phyloP scores from a whole-genome alignment of 2,113 vertebrate genomes.

The Pagrus major region DNA sequence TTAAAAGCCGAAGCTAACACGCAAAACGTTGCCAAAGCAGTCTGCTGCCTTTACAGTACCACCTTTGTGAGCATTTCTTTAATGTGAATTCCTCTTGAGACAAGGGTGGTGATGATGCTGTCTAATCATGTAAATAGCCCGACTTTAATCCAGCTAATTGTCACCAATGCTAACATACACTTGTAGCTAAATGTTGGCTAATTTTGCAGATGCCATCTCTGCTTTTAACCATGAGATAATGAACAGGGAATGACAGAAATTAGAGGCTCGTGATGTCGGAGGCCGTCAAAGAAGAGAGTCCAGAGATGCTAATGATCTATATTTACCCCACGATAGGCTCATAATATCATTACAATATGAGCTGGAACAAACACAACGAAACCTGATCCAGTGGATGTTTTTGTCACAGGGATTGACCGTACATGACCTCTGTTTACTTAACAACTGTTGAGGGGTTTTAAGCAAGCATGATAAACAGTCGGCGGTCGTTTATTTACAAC shows the following conservation, averaged over 20 bases:
- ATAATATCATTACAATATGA: not conserved
- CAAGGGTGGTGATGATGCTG: too few relatives aligned
- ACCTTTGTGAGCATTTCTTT: not conserved
- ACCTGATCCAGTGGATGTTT: not conserved
- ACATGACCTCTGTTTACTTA: not conserved
- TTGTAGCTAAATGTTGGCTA: not conserved
- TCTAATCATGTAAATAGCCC: not conserved
- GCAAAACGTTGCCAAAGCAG: not conserved
- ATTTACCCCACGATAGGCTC: not conserved
- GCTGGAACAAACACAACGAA: not conserved
- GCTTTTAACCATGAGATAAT: not conserved
- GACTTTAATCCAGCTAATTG: too few relatives aligned
- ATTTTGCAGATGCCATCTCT: not conserved
- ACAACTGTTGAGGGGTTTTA: not conserved
- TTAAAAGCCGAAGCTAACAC: not conserved
- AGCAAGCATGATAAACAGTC: not conserved
- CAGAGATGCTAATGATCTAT: not conserved
- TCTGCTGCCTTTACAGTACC: not conserved
- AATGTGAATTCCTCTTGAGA: not conserved
- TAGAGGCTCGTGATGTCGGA: too few relatives aligned
- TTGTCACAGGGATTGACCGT: not conserved
- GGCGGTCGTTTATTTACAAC: conserved; percentile 28
- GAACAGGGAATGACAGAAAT: not conserved
- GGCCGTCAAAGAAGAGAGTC: not conserved
- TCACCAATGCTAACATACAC: not conserved